Evolutionary conservation across 2,888 invertebrate genomes (phyloP), one percentile per base, ranked within the genome.

Genomic region (Molorchus minor): DNA sequence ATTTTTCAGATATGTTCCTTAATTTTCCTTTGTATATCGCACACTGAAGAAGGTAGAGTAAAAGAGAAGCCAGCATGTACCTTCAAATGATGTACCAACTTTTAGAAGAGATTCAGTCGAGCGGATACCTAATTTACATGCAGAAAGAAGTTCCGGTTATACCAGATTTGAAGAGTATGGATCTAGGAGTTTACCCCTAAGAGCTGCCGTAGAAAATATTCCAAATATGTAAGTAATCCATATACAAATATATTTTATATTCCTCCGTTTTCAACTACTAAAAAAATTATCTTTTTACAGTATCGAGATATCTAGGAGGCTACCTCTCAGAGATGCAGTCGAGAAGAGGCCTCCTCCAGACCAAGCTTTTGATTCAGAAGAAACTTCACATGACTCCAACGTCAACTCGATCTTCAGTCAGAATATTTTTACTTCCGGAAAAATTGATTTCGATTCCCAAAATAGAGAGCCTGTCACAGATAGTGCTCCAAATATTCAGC

Each of bases 131-230:
- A 64, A 71, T 16, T 40, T 33, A 10, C 8, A 33, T 40, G 2
- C 33, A 1, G 40, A 44, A 5, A 12, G 41, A 51, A 73, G 68
- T 45, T 67, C 75, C 7, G 57, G 71, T 2, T 75, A 75, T 56
- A 69, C 59, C 19, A 69, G 68, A 17, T 55, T 61, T 29, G 68
- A 76, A 19, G 77, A 77, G 55, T 82, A 77, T 63, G 83, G 83
- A 19, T 79, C 80, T 12, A 78, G 72, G 54, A 79, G 79, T 58
- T 74, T 88, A 46, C 93, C 93, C 0, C 81, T 93, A 58, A 84
- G 93, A 58, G 84, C 87, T 44, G 92, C 93, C 1, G 91, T 93
- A 1, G 93, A 93, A 80, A 89, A 86, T 71, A 81, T 89, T 56
- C 90, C 90, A 5, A 77, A 81, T 67, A 68, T 78, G 82, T 82